Percentiles rank a stretch among this genome's conserved stretches.
Evolutionary conservation across 2,113 vertebrate genomes (phyloP).

Genomic region (Coreoperca whiteheadi): DNA sequence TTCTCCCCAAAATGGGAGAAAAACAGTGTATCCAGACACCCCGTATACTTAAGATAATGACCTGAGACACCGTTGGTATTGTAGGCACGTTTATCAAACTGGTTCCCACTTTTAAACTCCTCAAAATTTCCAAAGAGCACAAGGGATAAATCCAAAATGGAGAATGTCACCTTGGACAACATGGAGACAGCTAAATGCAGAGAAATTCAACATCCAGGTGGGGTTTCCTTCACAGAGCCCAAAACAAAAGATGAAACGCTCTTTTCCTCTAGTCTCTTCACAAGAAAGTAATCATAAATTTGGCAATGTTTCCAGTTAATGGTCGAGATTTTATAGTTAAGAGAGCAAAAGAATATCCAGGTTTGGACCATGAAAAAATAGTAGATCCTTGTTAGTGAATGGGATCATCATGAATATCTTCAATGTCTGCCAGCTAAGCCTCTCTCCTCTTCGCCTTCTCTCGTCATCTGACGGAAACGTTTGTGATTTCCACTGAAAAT

Average conservation of each 20-base stretch:
- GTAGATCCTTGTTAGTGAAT: constrained; percentile 1
- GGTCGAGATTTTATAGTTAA: background rate
- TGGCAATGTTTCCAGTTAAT: background rate
- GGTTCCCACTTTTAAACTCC: background rate
- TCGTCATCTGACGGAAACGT: constrained; percentile 35
- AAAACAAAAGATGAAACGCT: background rate
- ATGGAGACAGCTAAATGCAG: constrained; percentile 32
- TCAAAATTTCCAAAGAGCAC: constrained; percentile 1
- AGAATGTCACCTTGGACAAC: background rate
- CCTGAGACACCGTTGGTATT: background rate
- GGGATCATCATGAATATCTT: background rate
- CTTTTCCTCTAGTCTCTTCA: background rate
- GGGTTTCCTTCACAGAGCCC: background rate
- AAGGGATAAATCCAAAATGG: constrained; percentile 5
- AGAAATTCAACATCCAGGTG: background rate
- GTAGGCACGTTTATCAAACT: background rate
- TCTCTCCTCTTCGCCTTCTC: constrained; percentile 1
- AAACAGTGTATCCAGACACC: background rate
- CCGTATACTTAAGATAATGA: background rate
- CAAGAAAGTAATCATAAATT: background rate
- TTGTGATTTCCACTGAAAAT: constrained; percentile 1
- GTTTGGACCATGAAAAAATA: background rate
- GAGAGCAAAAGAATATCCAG: background rate
- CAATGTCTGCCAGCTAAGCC: background rate
- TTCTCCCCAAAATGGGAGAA: background rate